phyloP scores from a whole-genome alignment of 2,888 invertebrate species.

The Limulus polyphemus region DNA sequence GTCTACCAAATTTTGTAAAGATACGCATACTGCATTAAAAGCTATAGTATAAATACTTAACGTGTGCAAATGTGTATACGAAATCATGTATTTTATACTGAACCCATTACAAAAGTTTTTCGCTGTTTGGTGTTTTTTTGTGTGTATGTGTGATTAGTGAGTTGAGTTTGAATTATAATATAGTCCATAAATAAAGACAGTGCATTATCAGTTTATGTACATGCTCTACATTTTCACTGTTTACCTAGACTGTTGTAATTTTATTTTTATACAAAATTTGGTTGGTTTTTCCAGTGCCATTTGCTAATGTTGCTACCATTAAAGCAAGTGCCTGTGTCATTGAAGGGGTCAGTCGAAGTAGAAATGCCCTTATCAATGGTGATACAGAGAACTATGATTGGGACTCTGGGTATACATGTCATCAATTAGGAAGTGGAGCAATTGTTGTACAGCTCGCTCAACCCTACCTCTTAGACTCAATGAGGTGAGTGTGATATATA shows the following conservation, averaged over 20 bases:
- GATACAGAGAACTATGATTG: constrained; percentile 91
- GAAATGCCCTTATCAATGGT: constrained; percentile 91
- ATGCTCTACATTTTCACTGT: neutral
- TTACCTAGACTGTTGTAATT: neutral
- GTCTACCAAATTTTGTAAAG: no score
- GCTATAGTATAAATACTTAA: no score
- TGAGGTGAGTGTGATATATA: constrained; percentile 45
- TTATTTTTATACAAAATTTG: no score
- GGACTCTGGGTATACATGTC: constrained; percentile 97
- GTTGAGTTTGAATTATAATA: no score
- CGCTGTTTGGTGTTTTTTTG: no score
- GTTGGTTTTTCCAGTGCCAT: constrained; percentile 53
- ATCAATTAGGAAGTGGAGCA: constrained; percentile 84
- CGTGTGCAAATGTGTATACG: no score
- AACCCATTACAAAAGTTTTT: no score
- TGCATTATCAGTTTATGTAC: no score
- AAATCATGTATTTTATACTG: no score
- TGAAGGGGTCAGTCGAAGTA: constrained; percentile 84
- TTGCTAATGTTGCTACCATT: constrained; percentile 81
- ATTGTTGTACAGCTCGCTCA: constrained; percentile 92
- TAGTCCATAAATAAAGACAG: no score
- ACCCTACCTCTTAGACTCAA: constrained; percentile 80
- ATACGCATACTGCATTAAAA: no score
- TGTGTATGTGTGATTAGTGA: no score
- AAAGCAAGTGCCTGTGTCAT: constrained; percentile 81